Evolutionary conservation across 2,797 vertebrate genomes (phyloP), one percentile per base, ranked within the genome.

Genomic region (Sternarchorhynchus goeldii): DNA sequence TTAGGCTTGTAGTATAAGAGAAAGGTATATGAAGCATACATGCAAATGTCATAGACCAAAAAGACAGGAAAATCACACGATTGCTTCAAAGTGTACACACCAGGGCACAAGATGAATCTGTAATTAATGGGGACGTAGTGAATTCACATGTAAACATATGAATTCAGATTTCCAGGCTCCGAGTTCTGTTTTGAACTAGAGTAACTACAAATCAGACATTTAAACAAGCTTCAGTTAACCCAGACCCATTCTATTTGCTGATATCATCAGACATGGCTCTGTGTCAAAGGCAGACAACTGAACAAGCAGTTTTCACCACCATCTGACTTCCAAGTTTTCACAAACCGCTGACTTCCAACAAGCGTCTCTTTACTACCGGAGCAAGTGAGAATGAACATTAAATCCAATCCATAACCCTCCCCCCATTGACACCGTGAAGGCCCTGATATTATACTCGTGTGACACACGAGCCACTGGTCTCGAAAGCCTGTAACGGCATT

Each of bases 401-500:
- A 75, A 78, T 56, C 3, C 29, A 65, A 62, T 41, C 60, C 70
- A 31, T 39, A 2, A 21, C 4, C 25, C 60, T 20, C 45, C 45
- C 3, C 45, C 45, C 45, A 3, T 21, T 6, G 63, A 36, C 67
- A 73, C 21, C 5, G 57, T 79, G 64, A 80, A 55, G 66, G 10
- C 18, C 21, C 56, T 55, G 8, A 76, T 57, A 65, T 70, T 73
- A 72, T 50, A 17, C 75, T 71, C 36, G 12, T 20, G 21, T 59
- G 78, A 80, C 58, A 78, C 14, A 53, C 17, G 69, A 78, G 75
- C 64, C 41, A 36, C 63, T 36, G 45, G 29, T 55, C 57, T 77
- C 1, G 7, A 82, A 82, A 84, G 41, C 56, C 76, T 73, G 34
- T 59, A 73, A 78, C 66, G 57, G 34, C 76, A 75, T 77, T 76